Conservation (phyloP, 1,140 invertebrate genomes). For the Drosophila malerkotliana region DNA sequence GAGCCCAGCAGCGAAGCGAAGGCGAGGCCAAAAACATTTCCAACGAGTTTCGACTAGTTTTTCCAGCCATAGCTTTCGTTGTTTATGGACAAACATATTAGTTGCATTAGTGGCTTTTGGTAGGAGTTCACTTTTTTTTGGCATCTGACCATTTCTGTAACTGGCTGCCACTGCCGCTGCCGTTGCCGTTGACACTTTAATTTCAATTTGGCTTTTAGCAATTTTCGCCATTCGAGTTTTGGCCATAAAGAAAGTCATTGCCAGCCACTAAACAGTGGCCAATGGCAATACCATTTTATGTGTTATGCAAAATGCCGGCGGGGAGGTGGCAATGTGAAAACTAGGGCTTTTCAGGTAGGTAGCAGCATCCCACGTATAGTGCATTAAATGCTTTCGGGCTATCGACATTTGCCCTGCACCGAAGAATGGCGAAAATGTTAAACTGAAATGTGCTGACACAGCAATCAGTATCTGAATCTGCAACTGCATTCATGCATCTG, state of each 20-base stretch:
- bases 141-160: slow-evolving; percentile 65
- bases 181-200: slow-evolving; percentile 69
- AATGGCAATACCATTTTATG: slow-evolving; percentile 47
- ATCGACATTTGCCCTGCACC: slow-evolving; percentile 37
- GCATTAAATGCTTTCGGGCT: slow-evolving; percentile 26
- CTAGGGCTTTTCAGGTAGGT: slow-evolving; percentile 35
- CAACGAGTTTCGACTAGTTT: slow-evolving; percentile 56
- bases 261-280: slow-evolving; percentile 45
- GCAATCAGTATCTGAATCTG: slow-evolving; percentile 9
- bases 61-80: slow-evolving; percentile 68
- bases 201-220: slow-evolving; percentile 70
- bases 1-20: slow-evolving; percentile 28
- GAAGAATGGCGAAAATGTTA: slow-evolving; percentile 7
- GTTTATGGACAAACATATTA: slow-evolving; percentile 80
- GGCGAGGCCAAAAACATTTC: slow-evolving; percentile 38
- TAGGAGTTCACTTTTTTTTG: slow-evolving; percentile 57
- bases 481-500: slow-evolving; percentile 18
- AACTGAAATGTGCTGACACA: slow-evolving; percentile 18
- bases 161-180: slow-evolving; percentile 61
- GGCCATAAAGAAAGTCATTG: slow-evolving; percentile 72
- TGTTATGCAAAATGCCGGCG: slow-evolving; percentile 61
- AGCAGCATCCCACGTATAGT: slow-evolving; percentile 27
- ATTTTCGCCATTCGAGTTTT: slow-evolving; percentile 58
- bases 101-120: slow-evolving; percentile 58
- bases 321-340: slow-evolving; percentile 31